Base-by-base conservation (phyloP, 2,888 invertebrate genomes). In the Masnerella sp. region DNA sequence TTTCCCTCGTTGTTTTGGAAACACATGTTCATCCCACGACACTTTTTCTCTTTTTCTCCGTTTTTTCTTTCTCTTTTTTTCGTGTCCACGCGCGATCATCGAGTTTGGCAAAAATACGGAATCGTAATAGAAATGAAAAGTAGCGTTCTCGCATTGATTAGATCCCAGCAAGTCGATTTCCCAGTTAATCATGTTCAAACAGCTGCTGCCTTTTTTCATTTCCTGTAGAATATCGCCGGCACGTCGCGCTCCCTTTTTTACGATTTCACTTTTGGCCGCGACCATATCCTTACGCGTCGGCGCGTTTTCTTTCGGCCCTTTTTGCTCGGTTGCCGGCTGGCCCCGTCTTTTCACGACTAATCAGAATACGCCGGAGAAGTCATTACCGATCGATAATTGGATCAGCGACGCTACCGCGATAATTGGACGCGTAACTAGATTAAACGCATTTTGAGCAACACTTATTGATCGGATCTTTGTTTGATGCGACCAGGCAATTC, bases 181-280 rank as follows among this genome's bases (percentile, higher is more conserved):
- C 43, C 43, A 42, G 42, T 25, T 62, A 64, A 64, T 64, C 61
- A 61, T 54, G n/a, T 47, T 34, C 51, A 43, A 64, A 58, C 64
- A 64, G 71, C 71, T 71, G 71, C 58, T 49, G 38, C 56, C 38
- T 58, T 71, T 71, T 52, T 65, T 65, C 71, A 62, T 71, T 71
- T 64, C 71, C 64, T 58, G 71, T 32, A 56, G 54, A 70, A n/a
- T n/a, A 61, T 22, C 32, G 30, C 34, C 7, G 20, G 36, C 14
- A 20, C 45, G 14, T 28, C 15, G 20, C 34, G n/a, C 43, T 28
- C 34, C n/a, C 34, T 15, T 17, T 43, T 45, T 51, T 15, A n/a
- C n/a, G n/a, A 2, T 34, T 25, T 17, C 18, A 3, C 30, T 25
- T 22, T 34, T n/a, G 49, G 43, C 45, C 30, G 59, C 45, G 43